Percentiles rank a stretch among this genome's conserved stretches.
phyloP scores from a whole-genome alignment of 1,140 invertebrate species.

The Tachypleus tridentatus region DNA sequence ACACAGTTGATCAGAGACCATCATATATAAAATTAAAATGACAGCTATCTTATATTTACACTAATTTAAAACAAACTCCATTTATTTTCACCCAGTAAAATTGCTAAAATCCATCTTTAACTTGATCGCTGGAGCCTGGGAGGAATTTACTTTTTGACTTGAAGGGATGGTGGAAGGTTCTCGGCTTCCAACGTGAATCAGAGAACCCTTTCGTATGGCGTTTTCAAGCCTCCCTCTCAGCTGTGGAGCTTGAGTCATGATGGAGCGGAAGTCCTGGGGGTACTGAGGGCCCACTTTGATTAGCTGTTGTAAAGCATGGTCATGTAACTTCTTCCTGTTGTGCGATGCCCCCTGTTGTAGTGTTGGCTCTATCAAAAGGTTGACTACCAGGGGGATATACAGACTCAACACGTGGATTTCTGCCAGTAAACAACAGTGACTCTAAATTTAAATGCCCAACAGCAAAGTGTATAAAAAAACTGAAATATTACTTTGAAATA shows the following conservation, averaged over 20 bases:
- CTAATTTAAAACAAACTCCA: too few relatives aligned
- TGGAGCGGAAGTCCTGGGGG: conserved; percentile 77
- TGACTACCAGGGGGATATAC: conserved; percentile 75
- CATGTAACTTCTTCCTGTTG: conserved; percentile 56
- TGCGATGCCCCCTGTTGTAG: conserved; percentile 39
- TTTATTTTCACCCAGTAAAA: conserved; percentile 33
- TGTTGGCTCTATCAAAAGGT: conserved; percentile 53
- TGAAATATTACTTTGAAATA: conserved; percentile 1
- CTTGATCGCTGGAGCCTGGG: conserved; percentile 68
- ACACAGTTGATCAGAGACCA: too few relatives aligned
- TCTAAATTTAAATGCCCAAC: background rate
- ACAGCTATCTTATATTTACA: too few relatives aligned
- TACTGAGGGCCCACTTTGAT: conserved; percentile 83
- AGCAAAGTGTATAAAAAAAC: background rate
- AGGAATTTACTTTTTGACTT: conserved; percentile 35
- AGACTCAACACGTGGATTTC: conserved; percentile 78
- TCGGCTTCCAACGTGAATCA: background rate
- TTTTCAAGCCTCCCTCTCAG: conserved; percentile 68
- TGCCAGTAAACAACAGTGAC: conserved; percentile 35
- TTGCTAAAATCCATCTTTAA: conserved; percentile 94
- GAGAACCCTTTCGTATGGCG: conserved; percentile 54
- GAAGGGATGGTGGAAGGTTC: conserved; percentile 17
- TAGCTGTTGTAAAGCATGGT: conserved; percentile 72
- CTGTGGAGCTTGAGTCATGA: conserved; percentile 69
- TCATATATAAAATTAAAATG: too few relatives aligned